phyloP scores from a whole-genome alignment of 30 jellyfish, hydroid and myxozoan species.

The Hydra vulgaris region DNA sequence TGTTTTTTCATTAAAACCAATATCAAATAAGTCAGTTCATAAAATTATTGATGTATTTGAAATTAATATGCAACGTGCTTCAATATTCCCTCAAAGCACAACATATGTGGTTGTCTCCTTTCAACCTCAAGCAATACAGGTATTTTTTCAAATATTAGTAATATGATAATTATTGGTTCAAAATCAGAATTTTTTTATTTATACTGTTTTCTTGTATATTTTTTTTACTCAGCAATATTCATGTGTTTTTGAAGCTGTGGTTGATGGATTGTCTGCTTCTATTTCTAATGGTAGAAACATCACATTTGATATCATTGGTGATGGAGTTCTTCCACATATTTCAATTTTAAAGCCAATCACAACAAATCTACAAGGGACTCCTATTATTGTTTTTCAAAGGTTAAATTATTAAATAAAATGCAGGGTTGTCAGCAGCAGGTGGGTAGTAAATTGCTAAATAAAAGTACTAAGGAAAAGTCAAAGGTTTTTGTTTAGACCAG shows the following conservation, averaged over 20 bases:
- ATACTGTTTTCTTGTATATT: too few species aligned
- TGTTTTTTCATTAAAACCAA: slow-evolving; percentile 52
- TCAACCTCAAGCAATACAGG: slow-evolving; percentile 96
- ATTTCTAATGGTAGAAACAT: slow-evolving; percentile 51
- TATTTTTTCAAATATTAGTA: not conserved
- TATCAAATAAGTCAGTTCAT: slow-evolving; percentile 60
- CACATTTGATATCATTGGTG: slow-evolving; percentile 74
- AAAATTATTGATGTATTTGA: slow-evolving; percentile 65
- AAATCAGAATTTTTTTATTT: not conserved
- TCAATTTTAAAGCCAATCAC: slow-evolving; percentile 50
- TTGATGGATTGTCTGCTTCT: slow-evolving; percentile 69
- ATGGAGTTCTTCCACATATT: slow-evolving; percentile 75
- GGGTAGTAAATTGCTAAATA: too few species aligned
- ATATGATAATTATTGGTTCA: too few species aligned
- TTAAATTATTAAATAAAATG: not conserved
- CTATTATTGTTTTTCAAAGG: slow-evolving; percentile 53
- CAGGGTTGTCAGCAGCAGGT: too few species aligned
- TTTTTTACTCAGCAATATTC: slow-evolving; percentile 54
- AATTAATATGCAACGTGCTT: slow-evolving; percentile 74
- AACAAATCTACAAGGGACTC: slow-evolving; percentile 43
- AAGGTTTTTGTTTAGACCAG: too few species aligned
- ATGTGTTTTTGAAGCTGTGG: slow-evolving; percentile 85
- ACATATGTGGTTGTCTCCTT: slow-evolving; percentile 57
- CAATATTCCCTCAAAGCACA: slow-evolving; percentile 62
- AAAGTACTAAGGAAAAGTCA: too few species aligned